phyloP scores from a whole-genome alignment of 2,113 vertebrate species.

The Platanista minor region DNA sequence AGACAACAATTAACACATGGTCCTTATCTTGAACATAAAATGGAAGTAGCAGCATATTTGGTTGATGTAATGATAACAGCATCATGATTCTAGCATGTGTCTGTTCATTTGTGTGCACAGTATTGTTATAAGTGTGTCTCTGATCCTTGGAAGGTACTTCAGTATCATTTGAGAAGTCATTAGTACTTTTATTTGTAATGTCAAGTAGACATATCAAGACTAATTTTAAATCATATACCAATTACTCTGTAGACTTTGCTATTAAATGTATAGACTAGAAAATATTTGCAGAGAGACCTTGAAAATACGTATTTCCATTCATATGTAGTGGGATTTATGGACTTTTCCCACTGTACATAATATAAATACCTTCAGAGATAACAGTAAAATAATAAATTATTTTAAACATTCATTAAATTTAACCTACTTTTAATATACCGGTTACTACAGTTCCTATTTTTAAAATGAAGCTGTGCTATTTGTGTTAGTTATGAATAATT shows the following conservation, averaged over 20 bases:
- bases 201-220: background rate
- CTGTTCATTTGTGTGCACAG: background rate
- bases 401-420: background rate
- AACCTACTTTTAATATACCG: background rate
- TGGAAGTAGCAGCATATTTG: background rate
- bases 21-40: background rate
- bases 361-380: background rate
- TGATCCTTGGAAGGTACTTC: background rate
- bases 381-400: constrained; percentile 20
- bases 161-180: background rate
- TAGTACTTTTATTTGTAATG: background rate
- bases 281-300: background rate
- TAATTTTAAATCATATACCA: background rate
- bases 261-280: background rate
- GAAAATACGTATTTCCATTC: background rate
- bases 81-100: background rate
- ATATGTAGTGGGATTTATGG: background rate
- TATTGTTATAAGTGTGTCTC: background rate
- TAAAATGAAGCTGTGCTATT: constrained; percentile 10
- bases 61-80: background rate
- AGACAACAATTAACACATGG: background rate
- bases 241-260: background rate
- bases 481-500: constrained; percentile 15
- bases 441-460: constrained; percentile 4
- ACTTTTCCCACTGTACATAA: background rate